These are phyloP conservation scores for Hipparchia semele DNA, from an alignment of 2,888 invertebrate genomes.

Conservation along the genomic window DNA sequence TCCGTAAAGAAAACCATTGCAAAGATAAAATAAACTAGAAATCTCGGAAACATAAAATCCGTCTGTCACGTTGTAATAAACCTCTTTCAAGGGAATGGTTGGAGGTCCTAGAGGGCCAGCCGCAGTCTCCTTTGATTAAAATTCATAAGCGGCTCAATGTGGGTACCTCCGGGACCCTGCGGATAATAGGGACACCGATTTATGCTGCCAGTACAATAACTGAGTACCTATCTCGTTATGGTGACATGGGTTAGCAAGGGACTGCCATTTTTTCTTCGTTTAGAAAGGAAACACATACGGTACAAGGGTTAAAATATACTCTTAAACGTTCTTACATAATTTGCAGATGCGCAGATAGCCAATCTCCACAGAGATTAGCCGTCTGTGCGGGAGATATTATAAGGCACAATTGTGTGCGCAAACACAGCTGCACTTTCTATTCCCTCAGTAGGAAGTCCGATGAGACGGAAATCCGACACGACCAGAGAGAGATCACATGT, in stretches of 20 bases:
- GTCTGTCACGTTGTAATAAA: slow-evolving; percentile 30
- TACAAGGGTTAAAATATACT: too few relatives aligned
- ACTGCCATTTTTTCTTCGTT: slow-evolving; percentile 2
- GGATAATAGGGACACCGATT: neutral
- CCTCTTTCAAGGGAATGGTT: slow-evolving; percentile 4
- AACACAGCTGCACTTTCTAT: too few relatives aligned
- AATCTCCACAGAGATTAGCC: too few relatives aligned
- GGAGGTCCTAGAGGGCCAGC: slow-evolving; percentile 17
- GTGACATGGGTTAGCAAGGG: neutral
- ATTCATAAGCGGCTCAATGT: slow-evolving; percentile 33
- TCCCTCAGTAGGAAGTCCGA: too few relatives aligned
- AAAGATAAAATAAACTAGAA: slow-evolving; percentile 9
- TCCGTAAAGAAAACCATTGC: neutral
- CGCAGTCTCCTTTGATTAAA: slow-evolving; percentile 27
- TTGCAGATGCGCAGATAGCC: too few relatives aligned
- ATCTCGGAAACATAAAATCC: slow-evolving; percentile 15
- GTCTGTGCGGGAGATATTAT: too few relatives aligned
- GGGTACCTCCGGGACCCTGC: neutral
- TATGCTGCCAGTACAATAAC: neutral
- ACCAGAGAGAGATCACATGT: too few relatives aligned
- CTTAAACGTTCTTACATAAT: too few relatives aligned
- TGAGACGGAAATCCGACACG: too few relatives aligned
- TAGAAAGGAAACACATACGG: neutral
- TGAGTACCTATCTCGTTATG: neutral
- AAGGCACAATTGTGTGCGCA: too few relatives aligned